Evolutionary conservation across 2,113 vertebrate species (phyloP).

Genomic region (Dromaius novaehollandiae): DNA sequence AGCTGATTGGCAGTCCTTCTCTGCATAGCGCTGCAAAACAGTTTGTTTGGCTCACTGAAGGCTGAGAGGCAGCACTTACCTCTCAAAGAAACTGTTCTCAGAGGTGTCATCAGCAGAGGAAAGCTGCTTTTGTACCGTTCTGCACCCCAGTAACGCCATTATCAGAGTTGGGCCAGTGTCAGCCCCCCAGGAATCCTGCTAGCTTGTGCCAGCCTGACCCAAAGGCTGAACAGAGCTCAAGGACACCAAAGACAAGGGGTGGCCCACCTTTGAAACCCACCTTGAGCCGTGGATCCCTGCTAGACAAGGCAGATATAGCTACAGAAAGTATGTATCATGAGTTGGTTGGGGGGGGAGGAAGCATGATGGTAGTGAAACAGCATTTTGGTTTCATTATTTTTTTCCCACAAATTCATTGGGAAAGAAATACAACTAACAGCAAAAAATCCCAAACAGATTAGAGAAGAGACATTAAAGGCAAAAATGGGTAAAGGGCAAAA

Average conservation of each 20-base stretch:
- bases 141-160: neutral
- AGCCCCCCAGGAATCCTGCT: neutral
- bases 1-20: neutral
- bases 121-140: neutral
- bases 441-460: neutral
- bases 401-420: neutral
- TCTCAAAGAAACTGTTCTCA: neutral
- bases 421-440: neutral
- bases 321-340: neutral
- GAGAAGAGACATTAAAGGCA: neutral
- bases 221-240: neutral
- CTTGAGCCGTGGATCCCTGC: neutral
- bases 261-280: neutral
- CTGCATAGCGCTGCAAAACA: neutral
- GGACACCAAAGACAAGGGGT: neutral
- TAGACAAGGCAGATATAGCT: accelerated
- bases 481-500: neutral
- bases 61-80: neutral
- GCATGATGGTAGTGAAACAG: accelerated
- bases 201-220: neutral
- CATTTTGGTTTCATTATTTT: neutral
- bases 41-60: neutral
- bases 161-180: neutral
- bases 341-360: neutral
- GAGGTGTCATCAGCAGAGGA: neutral